Evolutionary conservation across 1,140 invertebrate genomes (phyloP), one percentile per base, ranked within the genome.

Genomic region (Drosophila kanapiae): DNA sequence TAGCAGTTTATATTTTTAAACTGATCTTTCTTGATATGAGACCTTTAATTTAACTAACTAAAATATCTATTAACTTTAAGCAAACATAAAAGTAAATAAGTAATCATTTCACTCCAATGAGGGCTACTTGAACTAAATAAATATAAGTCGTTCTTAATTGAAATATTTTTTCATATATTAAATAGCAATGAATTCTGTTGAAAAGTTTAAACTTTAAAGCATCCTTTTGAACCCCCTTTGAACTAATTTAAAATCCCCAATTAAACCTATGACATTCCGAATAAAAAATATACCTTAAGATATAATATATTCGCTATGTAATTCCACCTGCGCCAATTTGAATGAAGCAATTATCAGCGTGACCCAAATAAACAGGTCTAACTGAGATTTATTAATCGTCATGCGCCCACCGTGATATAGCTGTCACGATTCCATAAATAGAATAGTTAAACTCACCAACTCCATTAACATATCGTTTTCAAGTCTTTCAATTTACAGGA

Each of bases 401-500:
- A 61, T 5, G 14, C 11, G 18, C 11, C 0, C 16, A 27, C 31
- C 23, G 59, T 47, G 23, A 47, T n/a, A 31, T n/a, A 38, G 11
- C 60, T 64, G 53, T 51, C 45, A 65, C 37, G 18, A 7, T 6
- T 35, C 14, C 47, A 51, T 67, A 67, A 69, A 67, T 67, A 69
- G 16, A 61, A 23, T 43, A 38, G 35, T 40, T 56, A 4, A 37
- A 7, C 48, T 33, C 29, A 29, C 18, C 13, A 56, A 56, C 53
- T 56, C 18, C 53, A 56, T 27, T 56, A 38, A 23, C 53, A 57
- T 42, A 57, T 16, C 16, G 1, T 7, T 31, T 13, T 5, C 6
- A 60, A 63, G 31, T 10, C 3, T 7, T 4, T 23, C 31, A 62
- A 16, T 38, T 10, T 29, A 11, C 48, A 16, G 10, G 14, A 35